Percentiles rank a stretch among this genome's conserved stretches.
Evolutionary conservation across 2,888 invertebrate genomes (phyloP).

Genomic region (Seladonia tumulorum): DNA sequence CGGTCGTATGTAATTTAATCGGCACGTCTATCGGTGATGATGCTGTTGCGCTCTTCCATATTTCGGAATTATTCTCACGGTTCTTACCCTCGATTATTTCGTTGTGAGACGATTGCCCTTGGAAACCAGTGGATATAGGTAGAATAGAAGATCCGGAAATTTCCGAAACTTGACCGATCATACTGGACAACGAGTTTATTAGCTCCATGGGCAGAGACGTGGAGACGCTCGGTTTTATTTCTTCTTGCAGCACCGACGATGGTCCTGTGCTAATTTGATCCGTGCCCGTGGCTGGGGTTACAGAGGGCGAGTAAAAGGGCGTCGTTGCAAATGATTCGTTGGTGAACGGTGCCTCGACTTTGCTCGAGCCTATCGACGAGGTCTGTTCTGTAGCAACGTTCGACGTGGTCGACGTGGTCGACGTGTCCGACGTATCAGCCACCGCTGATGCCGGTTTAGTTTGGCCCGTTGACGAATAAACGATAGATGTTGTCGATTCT

Average conservation of each 20-base stretch:
- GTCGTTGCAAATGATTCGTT: neutral
- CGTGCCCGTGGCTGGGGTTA: neutral
- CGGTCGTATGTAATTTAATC: neutral
- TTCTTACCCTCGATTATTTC: neutral
- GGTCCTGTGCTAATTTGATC: neutral
- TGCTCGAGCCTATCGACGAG: neutral
- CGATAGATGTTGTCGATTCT: neutral
- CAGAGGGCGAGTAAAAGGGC: neutral
- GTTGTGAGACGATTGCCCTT: neutral
- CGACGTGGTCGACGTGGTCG: neutral
- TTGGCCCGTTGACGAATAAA: neutral
- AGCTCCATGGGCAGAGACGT: constrained; percentile 74
- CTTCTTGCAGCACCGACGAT: neutral
- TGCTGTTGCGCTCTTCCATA: neutral
- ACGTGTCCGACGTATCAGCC: neutral
- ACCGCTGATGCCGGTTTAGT: neutral
- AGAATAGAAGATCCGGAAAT: constrained; percentile 68
- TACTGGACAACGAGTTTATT: constrained; percentile 77
- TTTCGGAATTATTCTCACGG: neutral
- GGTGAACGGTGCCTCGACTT: neutral
- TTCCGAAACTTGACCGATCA: constrained; percentile 79
- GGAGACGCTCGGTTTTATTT: constrained; percentile 28
- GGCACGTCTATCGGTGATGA: neutral
- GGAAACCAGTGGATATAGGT: constrained; percentile 51
- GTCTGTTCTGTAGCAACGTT: neutral